Evolutionary conservation across 1,140 invertebrate genomes (phyloP).

Genomic region (Trialeurodes vaporariorum): DNA sequence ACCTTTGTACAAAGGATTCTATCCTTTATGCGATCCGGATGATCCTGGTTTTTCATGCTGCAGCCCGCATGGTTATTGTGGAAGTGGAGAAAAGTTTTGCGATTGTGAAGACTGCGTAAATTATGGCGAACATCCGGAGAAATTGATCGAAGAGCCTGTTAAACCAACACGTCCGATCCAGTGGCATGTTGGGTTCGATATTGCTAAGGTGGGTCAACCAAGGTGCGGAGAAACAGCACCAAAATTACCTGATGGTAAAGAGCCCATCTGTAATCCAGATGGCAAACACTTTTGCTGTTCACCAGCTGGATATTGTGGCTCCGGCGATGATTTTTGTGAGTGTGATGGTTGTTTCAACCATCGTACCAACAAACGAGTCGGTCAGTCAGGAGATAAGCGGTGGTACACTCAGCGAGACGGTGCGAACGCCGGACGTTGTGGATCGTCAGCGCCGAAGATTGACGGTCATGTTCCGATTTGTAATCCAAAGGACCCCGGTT

Average conservation of each 20-base stretch:
- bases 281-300: slow-evolving; percentile 15
- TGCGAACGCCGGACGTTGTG: slow-evolving; percentile 10
- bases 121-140: slow-evolving; percentile 18
- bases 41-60: slow-evolving; percentile 22
- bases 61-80: slow-evolving; percentile 19
- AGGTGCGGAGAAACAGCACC: slow-evolving; percentile 16
- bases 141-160: slow-evolving; percentile 17
- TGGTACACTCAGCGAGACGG: slow-evolving; percentile 13
- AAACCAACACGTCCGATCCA: slow-evolving; percentile 18
- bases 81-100: slow-evolving; percentile 19
- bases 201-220: slow-evolving; percentile 15
- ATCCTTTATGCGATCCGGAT: slow-evolving; percentile 22
- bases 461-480: slow-evolving; percentile 15
- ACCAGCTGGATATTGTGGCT: slow-evolving; percentile 15
- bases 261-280: slow-evolving; percentile 15
- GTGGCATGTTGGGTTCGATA: slow-evolving; percentile 19
- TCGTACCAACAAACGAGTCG: background rate
- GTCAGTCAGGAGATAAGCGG: slow-evolving; percentile 9
- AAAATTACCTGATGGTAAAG: slow-evolving; percentile 13
- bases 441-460: slow-evolving; percentile 15
- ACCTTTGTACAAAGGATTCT: slow-evolving; percentile 22
- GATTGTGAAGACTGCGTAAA: slow-evolving; percentile 18
- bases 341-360: slow-evolving; percentile 14
- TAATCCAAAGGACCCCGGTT: slow-evolving; percentile 16
- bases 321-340: slow-evolving; percentile 16